A percentile compares a stretch with the other conserved stretches of the same genome.
These are phyloP conservation scores for Gobio occitaniae DNA, from an alignment of 2,797 vertebrate genomes.

Conservation along the genomic window DNA sequence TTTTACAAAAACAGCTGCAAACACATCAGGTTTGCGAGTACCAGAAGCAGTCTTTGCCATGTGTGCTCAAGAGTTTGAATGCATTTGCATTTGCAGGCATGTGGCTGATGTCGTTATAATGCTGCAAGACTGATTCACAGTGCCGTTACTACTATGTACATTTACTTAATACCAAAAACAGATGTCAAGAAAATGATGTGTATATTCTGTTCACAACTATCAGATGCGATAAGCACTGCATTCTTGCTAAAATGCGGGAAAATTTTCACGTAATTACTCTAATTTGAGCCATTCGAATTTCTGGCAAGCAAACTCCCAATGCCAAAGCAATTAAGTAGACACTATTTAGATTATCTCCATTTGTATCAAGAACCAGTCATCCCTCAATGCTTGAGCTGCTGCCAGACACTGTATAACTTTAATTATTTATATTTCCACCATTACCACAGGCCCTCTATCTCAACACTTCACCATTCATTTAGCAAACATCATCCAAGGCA, in stretches of 20 bases:
- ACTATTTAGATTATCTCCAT: constrained; percentile 27
- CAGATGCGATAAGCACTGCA: not conserved
- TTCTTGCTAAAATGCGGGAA: not conserved
- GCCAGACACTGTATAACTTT: constrained; percentile 44
- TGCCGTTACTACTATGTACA: constrained; percentile 6
- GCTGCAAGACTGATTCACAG: constrained; percentile 3
- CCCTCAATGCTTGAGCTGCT: constrained; percentile 15
- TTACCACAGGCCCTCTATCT: constrained; percentile 39
- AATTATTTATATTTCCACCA: constrained; percentile 57
- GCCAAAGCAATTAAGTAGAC: constrained; percentile 27
- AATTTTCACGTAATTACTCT: constrained; percentile 19
- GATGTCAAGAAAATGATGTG: constrained; percentile 20
- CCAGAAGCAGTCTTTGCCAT: not conserved
- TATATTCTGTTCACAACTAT: not conserved
- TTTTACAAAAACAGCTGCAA: constrained; percentile 2
- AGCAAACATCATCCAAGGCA: constrained; percentile 46
- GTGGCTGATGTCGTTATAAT: constrained; percentile 9
- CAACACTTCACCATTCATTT: constrained; percentile 55
- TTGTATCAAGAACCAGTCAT: constrained; percentile 41
- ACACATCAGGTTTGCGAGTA: not conserved
- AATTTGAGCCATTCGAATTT: constrained; percentile 10
- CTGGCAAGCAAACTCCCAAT: constrained; percentile 31
- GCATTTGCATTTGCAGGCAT: constrained; percentile 17
- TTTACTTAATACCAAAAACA: constrained; percentile 7
- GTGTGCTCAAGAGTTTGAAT: not conserved